These are phyloP conservation scores for Hedychridium roseum DNA, from an alignment of 2,888 invertebrate genomes.

Conservation along the genomic window DNA sequence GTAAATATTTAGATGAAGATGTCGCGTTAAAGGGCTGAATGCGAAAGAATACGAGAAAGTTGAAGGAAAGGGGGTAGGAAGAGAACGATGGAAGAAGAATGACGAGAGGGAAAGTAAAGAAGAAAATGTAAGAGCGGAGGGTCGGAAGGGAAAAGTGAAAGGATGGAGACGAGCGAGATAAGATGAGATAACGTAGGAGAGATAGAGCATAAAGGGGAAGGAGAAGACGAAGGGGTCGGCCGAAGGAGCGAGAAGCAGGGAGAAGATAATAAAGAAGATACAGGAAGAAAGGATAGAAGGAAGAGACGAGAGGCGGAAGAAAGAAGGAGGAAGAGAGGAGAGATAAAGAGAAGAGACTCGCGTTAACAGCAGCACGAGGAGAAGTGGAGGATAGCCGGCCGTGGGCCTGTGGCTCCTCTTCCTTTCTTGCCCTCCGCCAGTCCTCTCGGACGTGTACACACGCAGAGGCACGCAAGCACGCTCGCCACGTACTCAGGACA, in stretches of 20 bases:
- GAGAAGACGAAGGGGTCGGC: no score
- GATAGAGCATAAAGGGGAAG: not conserved
- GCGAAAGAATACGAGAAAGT: slow-evolving; percentile 2
- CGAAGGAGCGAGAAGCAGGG: no score
- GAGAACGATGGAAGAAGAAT: slow-evolving; percentile 3
- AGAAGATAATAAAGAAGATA: not conserved
- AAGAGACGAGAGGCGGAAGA: not conserved
- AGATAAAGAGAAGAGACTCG: slow-evolving; percentile 6
- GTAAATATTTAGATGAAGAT: no score
- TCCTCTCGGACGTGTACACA: slow-evolving; percentile 17
- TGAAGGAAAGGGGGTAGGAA: slow-evolving; percentile 18
- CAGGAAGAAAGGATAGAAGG: not conserved
- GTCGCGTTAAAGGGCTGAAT: slow-evolving; percentile 1
- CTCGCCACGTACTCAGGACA: not conserved
- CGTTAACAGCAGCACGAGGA: not conserved
- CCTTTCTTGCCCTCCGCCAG: slow-evolving; percentile 37
- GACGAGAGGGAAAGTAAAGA: not conserved
- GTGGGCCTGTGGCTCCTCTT: slow-evolving; percentile 27
- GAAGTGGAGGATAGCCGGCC: not conserved
- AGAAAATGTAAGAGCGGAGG: not conserved
- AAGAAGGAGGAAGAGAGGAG: slow-evolving; percentile 10
- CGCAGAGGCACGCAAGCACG: slow-evolving; percentile 3
- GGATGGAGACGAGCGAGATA: not conserved
- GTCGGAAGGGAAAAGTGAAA: not conserved
- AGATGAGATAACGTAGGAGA: not conserved